A percentile compares a stretch with the other conserved stretches of the same genome.
These are phyloP conservation scores for Graptemys geographica DNA, from an alignment of 2,797 vertebrate species.

Conservation along the genomic window DNA sequence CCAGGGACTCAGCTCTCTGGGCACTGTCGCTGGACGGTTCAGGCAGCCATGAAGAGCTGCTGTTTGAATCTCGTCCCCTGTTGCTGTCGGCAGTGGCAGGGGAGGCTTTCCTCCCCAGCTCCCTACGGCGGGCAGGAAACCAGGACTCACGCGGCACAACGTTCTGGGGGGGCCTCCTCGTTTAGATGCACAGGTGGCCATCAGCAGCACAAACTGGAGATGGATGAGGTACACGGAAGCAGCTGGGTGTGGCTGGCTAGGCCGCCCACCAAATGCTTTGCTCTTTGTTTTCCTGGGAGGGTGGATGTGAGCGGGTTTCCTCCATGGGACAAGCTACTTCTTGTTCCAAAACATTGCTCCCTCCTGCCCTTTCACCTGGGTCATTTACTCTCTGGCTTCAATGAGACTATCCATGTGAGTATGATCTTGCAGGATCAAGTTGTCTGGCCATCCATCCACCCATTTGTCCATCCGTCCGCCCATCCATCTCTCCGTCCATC, in stretches of 20 bases:
- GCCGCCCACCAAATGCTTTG: background rate
- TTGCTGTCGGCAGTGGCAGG: background rate
- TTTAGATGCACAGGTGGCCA: background rate
- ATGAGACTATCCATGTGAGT: background rate
- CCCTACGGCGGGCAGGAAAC: background rate
- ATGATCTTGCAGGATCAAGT: background rate
- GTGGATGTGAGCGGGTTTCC: accelerated
- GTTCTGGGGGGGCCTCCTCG: background rate
- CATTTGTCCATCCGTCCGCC: too few species aligned
- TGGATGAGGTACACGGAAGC: background rate
- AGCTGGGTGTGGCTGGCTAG: background rate
- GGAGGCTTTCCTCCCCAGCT: background rate
- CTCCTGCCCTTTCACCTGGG: background rate
- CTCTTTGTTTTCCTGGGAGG: accelerated
- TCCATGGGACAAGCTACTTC: background rate
- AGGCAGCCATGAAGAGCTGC: background rate
- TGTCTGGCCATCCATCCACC: background rate
- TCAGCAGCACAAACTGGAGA: background rate
- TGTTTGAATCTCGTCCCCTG: background rate
- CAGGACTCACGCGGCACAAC: background rate
- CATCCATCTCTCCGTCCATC: too few species aligned
- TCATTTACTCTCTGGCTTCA: background rate
- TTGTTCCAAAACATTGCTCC: background rate
- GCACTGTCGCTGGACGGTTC: background rate
- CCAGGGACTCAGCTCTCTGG: background rate